phyloP scores from a whole-genome alignment of 2,113 vertebrate genomes.

The Aramus guarauna region DNA sequence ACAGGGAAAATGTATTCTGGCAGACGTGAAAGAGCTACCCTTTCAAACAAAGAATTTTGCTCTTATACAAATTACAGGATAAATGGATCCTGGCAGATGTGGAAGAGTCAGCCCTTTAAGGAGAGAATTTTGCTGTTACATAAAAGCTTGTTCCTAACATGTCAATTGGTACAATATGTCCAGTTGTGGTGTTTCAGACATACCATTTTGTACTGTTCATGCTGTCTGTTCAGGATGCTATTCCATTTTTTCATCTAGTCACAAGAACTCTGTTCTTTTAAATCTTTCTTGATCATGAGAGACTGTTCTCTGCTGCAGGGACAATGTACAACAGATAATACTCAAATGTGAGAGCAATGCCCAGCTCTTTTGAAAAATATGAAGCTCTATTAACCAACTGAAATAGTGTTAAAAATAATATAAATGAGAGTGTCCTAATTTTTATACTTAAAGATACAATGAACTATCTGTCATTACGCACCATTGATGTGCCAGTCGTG shows the following conservation, averaged over 20 bases:
- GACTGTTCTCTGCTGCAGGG: background rate
- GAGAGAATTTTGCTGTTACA: background rate
- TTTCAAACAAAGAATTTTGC: background rate
- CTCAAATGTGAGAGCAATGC: background rate
- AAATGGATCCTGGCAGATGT: background rate
- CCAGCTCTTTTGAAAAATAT: background rate
- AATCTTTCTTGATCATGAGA: background rate
- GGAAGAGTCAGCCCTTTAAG: background rate
- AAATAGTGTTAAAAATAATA: background rate
- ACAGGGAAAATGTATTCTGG: background rate
- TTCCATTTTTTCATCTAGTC: background rate
- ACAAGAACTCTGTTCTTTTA: background rate
- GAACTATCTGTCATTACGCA: background rate
- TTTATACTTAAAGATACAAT: background rate
- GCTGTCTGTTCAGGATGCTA: background rate
- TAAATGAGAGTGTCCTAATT: background rate
- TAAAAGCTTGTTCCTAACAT: background rate
- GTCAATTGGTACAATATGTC: background rate
- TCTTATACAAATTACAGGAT: background rate
- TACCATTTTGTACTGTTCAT: background rate
- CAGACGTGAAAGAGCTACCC: background rate
- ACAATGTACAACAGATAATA: background rate
- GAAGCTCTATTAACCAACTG: background rate
- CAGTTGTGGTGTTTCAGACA: background rate
- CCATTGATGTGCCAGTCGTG: background rate